Conservation (phyloP, 2,888 invertebrate genomes). For the Leuctra nigra region DNA sequence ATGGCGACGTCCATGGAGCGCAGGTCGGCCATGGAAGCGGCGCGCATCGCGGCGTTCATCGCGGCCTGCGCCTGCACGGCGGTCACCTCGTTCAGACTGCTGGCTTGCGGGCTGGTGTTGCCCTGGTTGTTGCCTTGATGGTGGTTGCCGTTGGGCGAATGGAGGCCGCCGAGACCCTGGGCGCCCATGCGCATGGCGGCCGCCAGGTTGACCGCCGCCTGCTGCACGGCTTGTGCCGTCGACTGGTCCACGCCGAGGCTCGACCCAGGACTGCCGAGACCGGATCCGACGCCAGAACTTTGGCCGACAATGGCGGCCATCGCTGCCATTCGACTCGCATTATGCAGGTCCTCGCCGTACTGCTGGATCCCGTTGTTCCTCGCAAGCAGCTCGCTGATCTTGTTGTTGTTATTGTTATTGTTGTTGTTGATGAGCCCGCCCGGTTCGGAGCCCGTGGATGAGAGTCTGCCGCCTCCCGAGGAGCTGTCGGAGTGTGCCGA, state of each 20-base stretch:
- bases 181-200: slow-evolving; percentile 57
- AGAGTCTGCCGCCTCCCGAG: slow-evolving; percentile 63
- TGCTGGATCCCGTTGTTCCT: slow-evolving; percentile 55
- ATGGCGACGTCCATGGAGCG: slow-evolving; percentile 44
- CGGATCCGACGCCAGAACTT: slow-evolving; percentile 32
- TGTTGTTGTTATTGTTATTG: slow-evolving; percentile 30
- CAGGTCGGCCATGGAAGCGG: slow-evolving; percentile 49
- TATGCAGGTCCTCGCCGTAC: slow-evolving; percentile 51
- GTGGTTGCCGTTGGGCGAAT: slow-evolving; percentile 30
- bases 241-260: slow-evolving; percentile 40
- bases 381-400: slow-evolving; percentile 40
- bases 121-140: slow-evolving; percentile 31
- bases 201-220: slow-evolving; percentile 67
- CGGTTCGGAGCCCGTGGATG: slow-evolving; percentile 45
- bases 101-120: slow-evolving; percentile 30
- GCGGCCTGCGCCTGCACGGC: slow-evolving; percentile 45
- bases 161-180: slow-evolving; percentile 30
- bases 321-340: slow-evolving; percentile 41
- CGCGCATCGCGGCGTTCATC: slow-evolving; percentile 52
- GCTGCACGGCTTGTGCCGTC: slow-evolving; percentile 56
- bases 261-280: slow-evolving; percentile 63
- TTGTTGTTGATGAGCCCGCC: slow-evolving; percentile 29
- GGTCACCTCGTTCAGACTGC: slow-evolving; percentile 37
- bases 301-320: slow-evolving; percentile 40
- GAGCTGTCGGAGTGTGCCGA: slow-evolving; percentile 83